A percentile compares a stretch with the other conserved stretches of the same genome.
phyloP scores from a whole-genome alignment of 2,113 vertebrate species.

The Neomonachus schauinslandi region DNA sequence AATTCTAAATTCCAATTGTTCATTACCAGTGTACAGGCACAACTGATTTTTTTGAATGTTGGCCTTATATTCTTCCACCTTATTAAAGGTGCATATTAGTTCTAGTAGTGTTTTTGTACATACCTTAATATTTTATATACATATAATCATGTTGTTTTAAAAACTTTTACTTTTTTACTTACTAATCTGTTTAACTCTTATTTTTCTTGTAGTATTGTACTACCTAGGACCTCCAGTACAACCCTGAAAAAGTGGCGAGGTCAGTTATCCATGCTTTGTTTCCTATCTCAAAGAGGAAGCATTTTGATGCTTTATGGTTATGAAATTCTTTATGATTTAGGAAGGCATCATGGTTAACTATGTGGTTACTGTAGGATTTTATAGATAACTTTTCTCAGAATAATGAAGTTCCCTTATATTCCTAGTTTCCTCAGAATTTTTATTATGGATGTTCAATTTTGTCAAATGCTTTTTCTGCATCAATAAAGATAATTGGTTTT shows the following conservation, averaged over 20 bases:
- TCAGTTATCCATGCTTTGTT: not conserved
- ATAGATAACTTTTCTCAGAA: not conserved
- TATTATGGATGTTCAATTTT: not conserved
- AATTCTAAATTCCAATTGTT: not conserved
- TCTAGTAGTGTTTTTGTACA: not conserved
- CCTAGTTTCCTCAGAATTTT: conserved; percentile 1
- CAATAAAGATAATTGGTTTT: not conserved
- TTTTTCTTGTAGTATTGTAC: not conserved
- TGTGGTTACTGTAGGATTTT: not conserved
- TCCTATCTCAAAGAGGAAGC: not conserved
- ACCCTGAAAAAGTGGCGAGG: not conserved
- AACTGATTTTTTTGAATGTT: not conserved
- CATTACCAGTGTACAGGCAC: not conserved
- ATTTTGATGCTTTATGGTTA: not conserved
- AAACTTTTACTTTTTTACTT: not conserved
- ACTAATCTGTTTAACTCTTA: not conserved
- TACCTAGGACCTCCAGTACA: not conserved
- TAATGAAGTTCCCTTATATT: not conserved
- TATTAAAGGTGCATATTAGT: not conserved
- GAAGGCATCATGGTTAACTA: not conserved
- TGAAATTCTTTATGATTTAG: conserved; percentile 16
- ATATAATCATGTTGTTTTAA: not conserved
- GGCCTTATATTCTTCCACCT: not conserved
- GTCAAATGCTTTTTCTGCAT: not conserved
- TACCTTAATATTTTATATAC: not conserved